Base-by-base conservation (phyloP, 64 coral and sea anemone genomes). In the Platygyra sinensis region DNA sequence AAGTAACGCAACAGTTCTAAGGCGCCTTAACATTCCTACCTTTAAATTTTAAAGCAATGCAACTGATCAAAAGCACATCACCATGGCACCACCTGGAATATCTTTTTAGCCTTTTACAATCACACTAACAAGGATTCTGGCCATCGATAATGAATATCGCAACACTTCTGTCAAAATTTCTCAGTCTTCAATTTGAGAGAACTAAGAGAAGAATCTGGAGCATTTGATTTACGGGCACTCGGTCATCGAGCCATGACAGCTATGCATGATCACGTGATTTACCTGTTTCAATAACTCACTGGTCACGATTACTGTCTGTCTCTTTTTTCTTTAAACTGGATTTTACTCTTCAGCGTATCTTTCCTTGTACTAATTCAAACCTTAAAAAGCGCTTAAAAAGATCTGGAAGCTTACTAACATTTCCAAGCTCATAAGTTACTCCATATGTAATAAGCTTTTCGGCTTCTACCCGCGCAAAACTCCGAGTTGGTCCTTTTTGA, bases 401-500 rank as follows among this genome's bases (percentile, higher is more conserved):
- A 67, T 27, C 65, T 69, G 22, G 7, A 27, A 69, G 65, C 65
- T 69, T 69, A 69, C 65, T 69, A 69, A 29, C 9, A 69, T 25
- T 25, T 24, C n/a, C 0, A 27, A 69, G 20, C 25, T 27, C 65
- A 69, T 69, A 69, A 69, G 65, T 27, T 69, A 69, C 13, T 27
- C 52, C 13, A 80, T 62, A 61, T 30, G n/a, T 59, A 32, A 85
- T 72, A 2, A 85, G 62, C 38, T 71, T 63, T 38, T 29, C 63
- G 31, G 33, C 20, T 85, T 83, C 9, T 69, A 65, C 80, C 33
- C 5, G 19, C 20, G 28, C 31, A 42, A 24, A 83, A 30, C 81
- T 85, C 60, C 19, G 62, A 69, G 81, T 85, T 72, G 81, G 81
- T 85, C 81, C 28, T 72, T 72, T 12, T 4, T 69, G 4, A 46